Evolutionary conservation across 2,888 invertebrate species (phyloP), one percentile per base, ranked within the genome.

Genomic region (Xestia xanthographa): DNA sequence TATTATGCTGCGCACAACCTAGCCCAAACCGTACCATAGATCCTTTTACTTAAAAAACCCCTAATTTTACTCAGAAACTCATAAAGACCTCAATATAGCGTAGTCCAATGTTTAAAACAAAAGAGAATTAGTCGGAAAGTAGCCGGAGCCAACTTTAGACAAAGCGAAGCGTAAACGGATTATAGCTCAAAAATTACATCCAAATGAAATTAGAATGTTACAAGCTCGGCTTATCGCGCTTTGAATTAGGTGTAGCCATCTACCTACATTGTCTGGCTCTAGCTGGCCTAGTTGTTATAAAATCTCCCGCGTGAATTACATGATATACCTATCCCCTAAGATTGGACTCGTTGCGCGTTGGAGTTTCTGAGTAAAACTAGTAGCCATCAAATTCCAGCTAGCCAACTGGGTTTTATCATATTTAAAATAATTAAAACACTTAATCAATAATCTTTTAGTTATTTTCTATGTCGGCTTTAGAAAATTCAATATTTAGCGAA

Each of bases 271-370:
- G 50, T 50, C 70, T 75, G 63, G 63, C 63, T 48, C 53, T 75
- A 17, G 8, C n/a, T 63, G 75, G 75, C 63, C 83, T 82, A 70
- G 58, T 60, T 83, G 63, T 76, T 66, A 56, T 67, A 58, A 82
- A 72, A 67, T 26, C 60, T 71, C 82, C n/a, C n/a, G 53, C n/a
- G 43, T 82, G 63, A 45, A 66, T 75, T 65, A 29, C 75, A 74
- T 75, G 38, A 65, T n/a, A n/a, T n/a, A n/a, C n/a, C n/a, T 56
- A 53, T 60, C 43, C 43, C 29, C 3, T 58, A 45, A 66, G 43
- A 80, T 80, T n/a, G 50, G 17, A 26, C 14, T 38, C 1, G 17
- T 62, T 41, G 4, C 14, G 29, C 1, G 17, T 62, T 41, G 4
- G 41, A 41, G 53, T 72, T 62, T 78, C 17, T 65, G 12, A 8